These are phyloP conservation scores for Julus scanicus DNA, from an alignment of 2,888 invertebrate species.

Conservation along the genomic window DNA sequence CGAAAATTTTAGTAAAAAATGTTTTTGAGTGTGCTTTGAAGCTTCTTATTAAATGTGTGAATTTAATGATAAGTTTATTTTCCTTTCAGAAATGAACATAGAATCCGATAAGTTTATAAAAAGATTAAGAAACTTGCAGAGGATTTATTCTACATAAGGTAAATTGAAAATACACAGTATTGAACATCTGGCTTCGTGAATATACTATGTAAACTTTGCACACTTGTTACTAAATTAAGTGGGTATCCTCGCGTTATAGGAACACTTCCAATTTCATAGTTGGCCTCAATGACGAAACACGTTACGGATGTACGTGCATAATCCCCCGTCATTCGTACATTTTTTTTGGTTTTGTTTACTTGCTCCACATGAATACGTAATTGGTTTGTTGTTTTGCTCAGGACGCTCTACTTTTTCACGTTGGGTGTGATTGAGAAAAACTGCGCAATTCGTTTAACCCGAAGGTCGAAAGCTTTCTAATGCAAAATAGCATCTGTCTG, in stretches of 20 bases:
- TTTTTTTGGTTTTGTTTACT: slow-evolving; percentile 21
- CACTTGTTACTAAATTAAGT: neutral
- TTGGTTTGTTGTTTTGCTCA: neutral
- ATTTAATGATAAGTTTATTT: no score
- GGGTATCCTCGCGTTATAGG: neutral
- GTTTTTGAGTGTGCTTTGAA: no score
- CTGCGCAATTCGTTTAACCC: neutral
- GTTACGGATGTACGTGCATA: slow-evolving; percentile 1
- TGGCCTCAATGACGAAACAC: neutral
- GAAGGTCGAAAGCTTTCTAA: slow-evolving; percentile 19
- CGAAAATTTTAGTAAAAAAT: no score
- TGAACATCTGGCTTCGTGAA: neutral
- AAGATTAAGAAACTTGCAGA: no score
- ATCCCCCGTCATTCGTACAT: neutral
- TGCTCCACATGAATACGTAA: neutral
- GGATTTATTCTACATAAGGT: no score
- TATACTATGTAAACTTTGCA: neutral
- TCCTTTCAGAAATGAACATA: no score
- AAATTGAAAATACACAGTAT: no score
- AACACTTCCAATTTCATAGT: neutral
- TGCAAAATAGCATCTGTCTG: slow-evolving; percentile 1
- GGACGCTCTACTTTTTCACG: neutral
- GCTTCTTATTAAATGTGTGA: no score
- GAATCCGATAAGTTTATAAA: no score
- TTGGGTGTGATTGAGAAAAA: slow-evolving; percentile 15